Conservation (phyloP, 1,140 invertebrate species). For the Lasioglossum baleicum region DNA sequence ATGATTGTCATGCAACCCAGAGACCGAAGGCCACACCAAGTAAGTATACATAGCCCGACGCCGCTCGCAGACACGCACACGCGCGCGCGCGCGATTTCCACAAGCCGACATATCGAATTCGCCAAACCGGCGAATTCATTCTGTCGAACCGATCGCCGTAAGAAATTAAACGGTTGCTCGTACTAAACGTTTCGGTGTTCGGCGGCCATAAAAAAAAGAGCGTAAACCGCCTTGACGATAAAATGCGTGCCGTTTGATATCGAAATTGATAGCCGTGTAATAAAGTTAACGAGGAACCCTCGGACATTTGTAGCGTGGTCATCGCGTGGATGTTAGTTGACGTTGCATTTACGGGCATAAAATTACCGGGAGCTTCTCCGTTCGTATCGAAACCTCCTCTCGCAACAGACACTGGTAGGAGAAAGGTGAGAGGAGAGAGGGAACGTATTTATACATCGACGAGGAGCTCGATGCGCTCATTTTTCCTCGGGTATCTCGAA, state of each 20-base stretch:
- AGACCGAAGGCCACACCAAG: constrained; percentile 55
- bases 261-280: background rate
- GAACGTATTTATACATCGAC: background rate
- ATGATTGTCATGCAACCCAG: constrained; percentile 54
- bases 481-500: background rate
- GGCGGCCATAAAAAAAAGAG: background rate
- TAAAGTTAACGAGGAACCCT: background rate
- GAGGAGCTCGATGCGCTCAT: background rate
- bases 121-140: no score
- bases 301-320: background rate
- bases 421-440: background rate
- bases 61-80: background rate
- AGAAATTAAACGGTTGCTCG: background rate
- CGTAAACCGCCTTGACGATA: background rate
- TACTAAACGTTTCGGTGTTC: background rate
- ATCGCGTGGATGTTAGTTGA: no score
- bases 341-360: no score
- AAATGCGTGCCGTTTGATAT: background rate
- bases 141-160: no score
- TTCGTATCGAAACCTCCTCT: background rate
- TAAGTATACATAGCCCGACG: constrained; percentile 52
- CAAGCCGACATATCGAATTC: no score
- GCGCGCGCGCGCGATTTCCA: no score
- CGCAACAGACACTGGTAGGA: background rate
- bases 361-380: background rate